These are phyloP conservation scores for human (Homo sapiens) DNA, from an alignment of 2,113 vertebrate species.

Conservation along the genomic window DNA sequence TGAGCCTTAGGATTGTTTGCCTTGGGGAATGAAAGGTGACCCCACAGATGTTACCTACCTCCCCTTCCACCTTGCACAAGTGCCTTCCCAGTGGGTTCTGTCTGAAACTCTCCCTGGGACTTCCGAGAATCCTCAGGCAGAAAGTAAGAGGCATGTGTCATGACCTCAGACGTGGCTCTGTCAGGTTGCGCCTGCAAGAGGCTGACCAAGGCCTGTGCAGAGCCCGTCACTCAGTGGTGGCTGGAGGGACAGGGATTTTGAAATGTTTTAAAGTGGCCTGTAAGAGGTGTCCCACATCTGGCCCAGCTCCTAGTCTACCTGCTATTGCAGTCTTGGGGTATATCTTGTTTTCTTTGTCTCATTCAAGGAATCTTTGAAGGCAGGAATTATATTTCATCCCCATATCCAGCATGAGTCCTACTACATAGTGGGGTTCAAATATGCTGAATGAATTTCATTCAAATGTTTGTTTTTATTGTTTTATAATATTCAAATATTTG, in stretches of 20 bases:
- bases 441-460: background rate
- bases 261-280: background rate
- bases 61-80: background rate
- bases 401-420: background rate
- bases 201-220: background rate
- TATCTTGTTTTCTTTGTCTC: background rate
- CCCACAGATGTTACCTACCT: too few relatives aligned
- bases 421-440: background rate
- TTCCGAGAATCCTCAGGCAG: background rate
- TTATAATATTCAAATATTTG: too few relatives aligned
- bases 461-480: background rate
- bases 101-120: background rate
- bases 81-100: fast-evolving
- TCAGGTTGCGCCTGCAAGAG: background rate
- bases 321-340: background rate
- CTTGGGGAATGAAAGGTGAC: background rate
- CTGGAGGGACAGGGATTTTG: background rate
- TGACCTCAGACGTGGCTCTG: background rate
- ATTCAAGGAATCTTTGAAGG: background rate
- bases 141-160: background rate
- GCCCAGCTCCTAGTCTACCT: background rate
- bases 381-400: background rate
- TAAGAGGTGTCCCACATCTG: background rate
- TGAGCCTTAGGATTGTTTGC: background rate
- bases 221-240: background rate